These are phyloP conservation scores for Paramormyrops hopkinsi DNA, from an alignment of 2,797 vertebrate species.

Conservation along the genomic window DNA sequence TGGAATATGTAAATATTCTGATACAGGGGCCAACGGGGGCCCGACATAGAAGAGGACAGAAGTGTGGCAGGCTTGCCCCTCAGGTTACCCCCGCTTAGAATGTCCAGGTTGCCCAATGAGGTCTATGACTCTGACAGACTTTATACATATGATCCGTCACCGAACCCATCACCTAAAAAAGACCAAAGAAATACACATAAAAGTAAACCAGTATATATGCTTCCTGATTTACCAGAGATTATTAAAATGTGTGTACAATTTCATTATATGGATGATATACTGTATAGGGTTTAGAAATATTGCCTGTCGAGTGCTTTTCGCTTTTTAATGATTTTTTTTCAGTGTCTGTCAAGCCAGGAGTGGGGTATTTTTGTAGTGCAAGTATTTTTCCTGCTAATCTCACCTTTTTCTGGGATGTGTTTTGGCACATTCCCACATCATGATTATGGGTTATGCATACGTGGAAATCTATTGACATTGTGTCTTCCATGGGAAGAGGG, in stretches of 20 bases:
- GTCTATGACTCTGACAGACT: not conserved
- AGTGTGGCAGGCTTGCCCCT: not conserved
- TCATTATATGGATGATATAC: not conserved
- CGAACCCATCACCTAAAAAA: not conserved
- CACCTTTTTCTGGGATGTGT: not conserved
- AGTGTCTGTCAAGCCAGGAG: not conserved
- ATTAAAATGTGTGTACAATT: not conserved
- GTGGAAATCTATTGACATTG: not conserved
- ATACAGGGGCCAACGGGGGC: not conserved
- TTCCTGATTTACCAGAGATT: not conserved
- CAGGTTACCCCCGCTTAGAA: not conserved
- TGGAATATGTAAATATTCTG: not conserved
- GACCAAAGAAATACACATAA: not conserved
- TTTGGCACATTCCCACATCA: not conserved
- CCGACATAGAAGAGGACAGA: not conserved
- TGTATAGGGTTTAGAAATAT: not conserved
- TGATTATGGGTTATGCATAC: not conserved
- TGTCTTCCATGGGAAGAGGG: not conserved
- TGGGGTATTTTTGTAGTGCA: not conserved
- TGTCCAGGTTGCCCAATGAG: not conserved
- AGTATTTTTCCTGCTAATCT: not conserved
- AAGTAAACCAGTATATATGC: not conserved
- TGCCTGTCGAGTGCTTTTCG: not conserved
- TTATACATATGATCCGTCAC: not conserved
- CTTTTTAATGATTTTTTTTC: not conserved